Conservation (phyloP, 2,888 invertebrate genomes). For the Pantelozetes paolii region DNA sequence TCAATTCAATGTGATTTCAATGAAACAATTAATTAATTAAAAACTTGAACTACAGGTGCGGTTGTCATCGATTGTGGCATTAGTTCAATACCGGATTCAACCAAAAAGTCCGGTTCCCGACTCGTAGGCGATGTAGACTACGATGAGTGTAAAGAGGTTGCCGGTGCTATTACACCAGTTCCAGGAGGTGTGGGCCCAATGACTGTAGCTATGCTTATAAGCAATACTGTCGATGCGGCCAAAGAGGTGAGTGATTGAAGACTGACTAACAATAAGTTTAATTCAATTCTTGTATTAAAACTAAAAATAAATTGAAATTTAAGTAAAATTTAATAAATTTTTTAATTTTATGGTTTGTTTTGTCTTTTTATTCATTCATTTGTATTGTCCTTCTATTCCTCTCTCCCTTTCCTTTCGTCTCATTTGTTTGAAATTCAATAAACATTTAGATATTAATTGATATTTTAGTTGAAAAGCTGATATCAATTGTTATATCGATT, state of each 20-base stretch:
- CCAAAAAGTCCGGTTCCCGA: conserved; percentile 60
- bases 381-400: too few relatives aligned
- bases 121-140: conserved; percentile 94
- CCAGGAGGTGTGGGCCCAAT: conserved; percentile 98
- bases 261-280: background rate
- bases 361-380: background rate
- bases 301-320: background rate
- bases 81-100: conserved; percentile 75
- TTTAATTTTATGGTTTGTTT: background rate
- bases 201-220: conserved; percentile 86
- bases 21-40: background rate
- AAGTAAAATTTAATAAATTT: conserved; percentile 1
- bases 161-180: conserved; percentile 87
- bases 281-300: conserved; percentile 10
- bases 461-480: too few relatives aligned
- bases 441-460: too few relatives aligned
- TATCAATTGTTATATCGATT: too few relatives aligned
- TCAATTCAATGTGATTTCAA: background rate
- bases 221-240: conserved; percentile 47
- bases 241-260: conserved; percentile 38
- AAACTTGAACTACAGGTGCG: conserved; percentile 64
- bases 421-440: too few relatives aligned
- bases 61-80: conserved; percentile 99
- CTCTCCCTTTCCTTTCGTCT: too few relatives aligned
- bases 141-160: conserved; percentile 70